Evolutionary conservation across 2,888 invertebrate genomes (phyloP).

Genomic region (Macaria notata): DNA sequence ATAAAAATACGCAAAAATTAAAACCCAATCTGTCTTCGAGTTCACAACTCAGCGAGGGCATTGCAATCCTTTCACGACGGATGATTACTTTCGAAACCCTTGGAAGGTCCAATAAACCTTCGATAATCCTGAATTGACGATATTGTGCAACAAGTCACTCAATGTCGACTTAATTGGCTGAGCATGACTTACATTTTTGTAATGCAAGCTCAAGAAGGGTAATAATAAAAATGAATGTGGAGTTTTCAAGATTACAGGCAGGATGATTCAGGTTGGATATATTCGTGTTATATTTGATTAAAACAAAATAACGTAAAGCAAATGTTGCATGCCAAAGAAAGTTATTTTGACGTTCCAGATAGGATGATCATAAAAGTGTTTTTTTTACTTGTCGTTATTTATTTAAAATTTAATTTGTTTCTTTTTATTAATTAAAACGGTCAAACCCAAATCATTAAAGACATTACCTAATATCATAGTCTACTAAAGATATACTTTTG

Average conservation of each 20-base stretch:
- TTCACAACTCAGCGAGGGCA: slow-evolving; percentile 21
- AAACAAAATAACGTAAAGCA: too few relatives aligned
- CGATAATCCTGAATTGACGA: slow-evolving; percentile 47
- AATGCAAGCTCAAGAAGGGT: slow-evolving; percentile 24
- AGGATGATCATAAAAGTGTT: too few relatives aligned
- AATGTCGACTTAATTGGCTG: slow-evolving; percentile 31
- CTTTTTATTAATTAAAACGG: too few relatives aligned
- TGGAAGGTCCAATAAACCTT: slow-evolving; percentile 34
- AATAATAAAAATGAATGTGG: slow-evolving; percentile 13
- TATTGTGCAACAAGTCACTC: slow-evolving; percentile 44
- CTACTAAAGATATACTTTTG: too few relatives aligned
- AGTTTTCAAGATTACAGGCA: slow-evolving; percentile 1
- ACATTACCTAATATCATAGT: too few relatives aligned
- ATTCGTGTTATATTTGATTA: not conserved
- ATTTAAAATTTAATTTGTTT: too few relatives aligned
- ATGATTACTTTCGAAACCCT: slow-evolving; percentile 45
- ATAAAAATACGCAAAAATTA: too few relatives aligned
- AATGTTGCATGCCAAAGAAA: too few relatives aligned
- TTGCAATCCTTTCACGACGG: slow-evolving; percentile 32
- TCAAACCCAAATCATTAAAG: too few relatives aligned
- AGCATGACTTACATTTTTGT: slow-evolving; percentile 33
- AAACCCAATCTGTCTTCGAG: not conserved
- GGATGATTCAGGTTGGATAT: slow-evolving; percentile 3
- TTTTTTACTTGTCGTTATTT: too few relatives aligned
- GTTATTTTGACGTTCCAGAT: too few relatives aligned